Evolutionary conservation across 2,888 invertebrate genomes (phyloP), one percentile per base, ranked within the genome.

Genomic region (Lithophane ornitopus): DNA sequence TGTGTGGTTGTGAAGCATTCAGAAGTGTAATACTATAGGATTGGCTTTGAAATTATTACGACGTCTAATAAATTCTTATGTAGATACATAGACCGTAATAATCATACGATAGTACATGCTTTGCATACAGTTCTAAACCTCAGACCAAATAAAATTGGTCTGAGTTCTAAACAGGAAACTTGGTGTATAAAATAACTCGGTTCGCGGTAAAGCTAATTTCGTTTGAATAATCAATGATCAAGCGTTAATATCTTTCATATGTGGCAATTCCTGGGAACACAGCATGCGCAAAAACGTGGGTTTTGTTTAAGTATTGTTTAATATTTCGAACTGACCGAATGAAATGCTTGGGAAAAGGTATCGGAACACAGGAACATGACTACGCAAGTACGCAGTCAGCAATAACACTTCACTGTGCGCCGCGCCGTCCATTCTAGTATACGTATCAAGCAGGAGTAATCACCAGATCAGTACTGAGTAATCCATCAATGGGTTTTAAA

Each of bases 221-320:
- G 71, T 82, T 82, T 52, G 39, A 68, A 82, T 79, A 82, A 76
- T 74, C 66, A 63, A 76, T 74, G 52, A 71, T 82, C 71, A 73
- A 71, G 66, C 68, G 74, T 65, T 80, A 68, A 70, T 68, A 74
- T 78, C 73, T 71, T 34, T 59, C 19, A 19, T 70, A 46, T 82
- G 75, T 62, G 70, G 73, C 68, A 77, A 71, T 85, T 82, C 79
- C 58, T 67, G 39, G 71, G 79, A 82, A 67, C 61, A 59, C 46
- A 59, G 46, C 39, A 16, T 9, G 54, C 74, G 83, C 68, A 85
- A 82, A 85, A 85, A 66, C 79, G 86, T 82, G 72, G 73, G 79
- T 61, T 65, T 54, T 78, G 78, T 78, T 68, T 69, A 73, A 26
- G 62, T 72, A 54, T 72, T 76, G 58, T 70, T 81, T 68, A 46